A percentile compares a stretch with the other conserved stretches of the same genome.
Evolutionary conservation across 2,888 invertebrate species (phyloP).

Genomic region (Lydus trimaculatus): DNA sequence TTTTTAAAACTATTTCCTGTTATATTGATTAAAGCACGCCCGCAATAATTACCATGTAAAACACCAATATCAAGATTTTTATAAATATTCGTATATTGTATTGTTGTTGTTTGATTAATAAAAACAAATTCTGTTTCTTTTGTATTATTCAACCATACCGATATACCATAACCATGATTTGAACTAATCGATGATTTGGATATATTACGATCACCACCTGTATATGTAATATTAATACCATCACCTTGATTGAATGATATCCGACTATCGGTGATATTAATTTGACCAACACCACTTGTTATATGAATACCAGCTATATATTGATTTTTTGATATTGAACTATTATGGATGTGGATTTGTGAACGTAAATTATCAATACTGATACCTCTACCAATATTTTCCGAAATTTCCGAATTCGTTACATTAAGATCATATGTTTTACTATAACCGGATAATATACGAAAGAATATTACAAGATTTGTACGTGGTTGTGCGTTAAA

Average conservation of each 20-base stretch:
- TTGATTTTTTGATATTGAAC: slow-evolving; percentile 84
- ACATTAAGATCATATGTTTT: slow-evolving; percentile 89
- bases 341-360: slow-evolving; percentile 83
- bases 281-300: slow-evolving; percentile 89
- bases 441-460: slow-evolving; percentile 78
- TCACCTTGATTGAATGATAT: slow-evolving; percentile 92
- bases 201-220: slow-evolving; percentile 92
- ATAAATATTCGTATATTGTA: slow-evolving; percentile 87
- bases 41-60: slow-evolving; percentile 92
- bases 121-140: slow-evolving; percentile 77
- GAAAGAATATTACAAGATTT: slow-evolving; percentile 78
- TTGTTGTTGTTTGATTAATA: slow-evolving; percentile 84
- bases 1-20: slow-evolving; percentile 89
- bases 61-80: slow-evolving; percentile 90
- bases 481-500: slow-evolving; percentile 78
- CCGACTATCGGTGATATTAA: slow-evolving; percentile 90
- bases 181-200: slow-evolving; percentile 85
- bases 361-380: slow-evolving; percentile 91
- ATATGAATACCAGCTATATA: slow-evolving; percentile 93
- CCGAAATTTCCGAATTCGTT: slow-evolving; percentile 81
- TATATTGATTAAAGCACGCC: slow-evolving; percentile 85
- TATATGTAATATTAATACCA: slow-evolving; percentile 94
- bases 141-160: slow-evolving; percentile 91
- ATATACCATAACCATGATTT: slow-evolving; percentile 88
- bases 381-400: slow-evolving; percentile 95